A percentile compares a stretch with the other conserved stretches of the same genome.
Evolutionary conservation across 2,797 vertebrate species (phyloP).

Genomic region (Orientallactaga sibirica): DNA sequence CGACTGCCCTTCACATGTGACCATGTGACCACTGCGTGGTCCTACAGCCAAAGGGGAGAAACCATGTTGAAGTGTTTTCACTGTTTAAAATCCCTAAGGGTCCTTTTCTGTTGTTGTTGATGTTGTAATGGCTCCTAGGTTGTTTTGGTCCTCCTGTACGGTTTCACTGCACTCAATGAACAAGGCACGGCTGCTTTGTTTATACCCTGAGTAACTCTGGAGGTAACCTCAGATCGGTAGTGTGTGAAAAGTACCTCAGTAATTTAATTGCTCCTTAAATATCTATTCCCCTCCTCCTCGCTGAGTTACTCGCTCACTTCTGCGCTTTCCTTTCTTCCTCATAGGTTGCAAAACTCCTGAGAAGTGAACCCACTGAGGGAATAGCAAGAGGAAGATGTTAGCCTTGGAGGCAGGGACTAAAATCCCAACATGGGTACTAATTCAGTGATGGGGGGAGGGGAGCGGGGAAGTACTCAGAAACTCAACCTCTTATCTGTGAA

Average conservation of each 20-base stretch:
- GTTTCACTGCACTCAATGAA: conserved; percentile 37
- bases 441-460: background rate
- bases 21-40: background rate
- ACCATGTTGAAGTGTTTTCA: background rate
- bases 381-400: background rate
- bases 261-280: conserved; percentile 30
- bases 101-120: conserved; percentile 25
- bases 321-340: background rate
- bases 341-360: conserved; percentile 49
- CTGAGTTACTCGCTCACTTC: background rate
- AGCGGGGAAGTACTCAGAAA: background rate
- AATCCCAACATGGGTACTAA: background rate
- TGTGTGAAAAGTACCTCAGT: conserved; percentile 2
- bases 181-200: background rate
- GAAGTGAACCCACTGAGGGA: background rate
- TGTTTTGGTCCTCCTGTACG: conserved; percentile 21
- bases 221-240: conserved; percentile 41
- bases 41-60: conserved; percentile 31
- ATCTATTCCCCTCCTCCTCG: background rate
- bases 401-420: background rate
- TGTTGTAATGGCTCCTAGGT: conserved; percentile 41
- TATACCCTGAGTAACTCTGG: background rate
- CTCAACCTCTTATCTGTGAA: conserved; percentile 9
- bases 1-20: conserved; percentile 1
- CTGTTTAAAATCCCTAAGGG: background rate